phyloP scores from a whole-genome alignment of 2,888 invertebrate genomes.

The Pollenia griseotomentosa region DNA sequence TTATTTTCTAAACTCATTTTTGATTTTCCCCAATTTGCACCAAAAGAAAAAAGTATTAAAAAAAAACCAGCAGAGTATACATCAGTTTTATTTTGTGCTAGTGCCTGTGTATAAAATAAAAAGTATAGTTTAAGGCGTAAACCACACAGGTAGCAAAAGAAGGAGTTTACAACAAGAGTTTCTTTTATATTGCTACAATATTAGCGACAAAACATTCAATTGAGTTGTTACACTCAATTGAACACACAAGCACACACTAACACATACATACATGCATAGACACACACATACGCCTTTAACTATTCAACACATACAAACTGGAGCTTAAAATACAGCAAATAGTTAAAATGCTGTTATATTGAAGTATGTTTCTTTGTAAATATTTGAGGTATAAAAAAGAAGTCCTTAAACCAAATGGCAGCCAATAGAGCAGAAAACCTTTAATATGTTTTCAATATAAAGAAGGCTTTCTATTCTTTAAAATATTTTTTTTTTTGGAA shows the following conservation, averaged over 20 bases:
- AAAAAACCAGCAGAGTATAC: slow-evolving; percentile 7
- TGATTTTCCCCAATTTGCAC: slow-evolving; percentile 65
- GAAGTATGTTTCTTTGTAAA: background rate
- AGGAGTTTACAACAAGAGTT: slow-evolving; percentile 55
- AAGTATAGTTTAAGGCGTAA: slow-evolving; percentile 69
- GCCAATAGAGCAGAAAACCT: slow-evolving; percentile 59
- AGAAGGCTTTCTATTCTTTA: too few species aligned
- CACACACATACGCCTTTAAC: background rate
- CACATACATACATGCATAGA: background rate
- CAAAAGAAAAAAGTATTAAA: background rate
- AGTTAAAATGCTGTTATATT: slow-evolving; percentile 14
- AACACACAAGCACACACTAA: slow-evolving; percentile 45
- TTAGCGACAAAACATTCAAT: slow-evolving; percentile 73
- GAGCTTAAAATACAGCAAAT: background rate
- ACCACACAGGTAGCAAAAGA: slow-evolving; percentile 56
- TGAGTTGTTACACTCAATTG: slow-evolving; percentile 72
- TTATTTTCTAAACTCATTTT: slow-evolving; percentile 68
- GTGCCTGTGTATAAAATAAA: slow-evolving; percentile 15
- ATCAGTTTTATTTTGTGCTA: slow-evolving; percentile 3
- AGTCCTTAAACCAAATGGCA: slow-evolving; percentile 31
- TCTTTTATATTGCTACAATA: slow-evolving; percentile 63
- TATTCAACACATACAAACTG: background rate
- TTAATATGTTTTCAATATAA: slow-evolving; percentile 39
- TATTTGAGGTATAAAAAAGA: background rate
- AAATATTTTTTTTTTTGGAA: too few species aligned